These are phyloP conservation scores for Rhynchophorus ferrugineus DNA, from an alignment of 1,140 invertebrate genomes.

Conservation along the genomic window DNA sequence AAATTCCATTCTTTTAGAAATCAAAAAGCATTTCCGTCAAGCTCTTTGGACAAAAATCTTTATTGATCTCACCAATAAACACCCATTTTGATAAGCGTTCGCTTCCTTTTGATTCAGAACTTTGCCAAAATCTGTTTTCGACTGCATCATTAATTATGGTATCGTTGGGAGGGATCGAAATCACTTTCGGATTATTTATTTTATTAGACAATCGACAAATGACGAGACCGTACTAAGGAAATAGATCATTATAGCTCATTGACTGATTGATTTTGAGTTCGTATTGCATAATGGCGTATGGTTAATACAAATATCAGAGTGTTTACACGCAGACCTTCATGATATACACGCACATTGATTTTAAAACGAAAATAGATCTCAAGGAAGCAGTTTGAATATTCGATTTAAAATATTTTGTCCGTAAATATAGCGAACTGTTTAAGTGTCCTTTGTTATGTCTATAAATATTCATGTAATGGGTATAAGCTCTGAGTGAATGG, in stretches of 20 bases:
- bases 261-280: no score
- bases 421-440: no score
- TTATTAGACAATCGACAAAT: neutral
- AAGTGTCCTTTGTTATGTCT: no score
- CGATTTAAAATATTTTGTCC: no score
- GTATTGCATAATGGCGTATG: no score
- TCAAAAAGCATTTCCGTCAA: neutral
- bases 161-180: neutral
- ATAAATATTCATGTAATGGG: neutral
- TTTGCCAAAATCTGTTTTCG: neutral
- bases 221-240: no score
- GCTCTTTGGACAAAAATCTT: neutral
- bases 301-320: no score
- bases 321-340: no score
- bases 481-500: neutral
- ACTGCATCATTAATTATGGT: neutral
- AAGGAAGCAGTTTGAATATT: no score
- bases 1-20: neutral
- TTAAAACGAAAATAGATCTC: no score
- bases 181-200: neutral
- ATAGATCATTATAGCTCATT: no score
- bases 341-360: no score
- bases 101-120: neutral
- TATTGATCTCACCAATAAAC: neutral
- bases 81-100: neutral